These are phyloP conservation scores for Sitodiplosis mosellana DNA, from an alignment of 1,140 invertebrate species.

Conservation along the genomic window DNA sequence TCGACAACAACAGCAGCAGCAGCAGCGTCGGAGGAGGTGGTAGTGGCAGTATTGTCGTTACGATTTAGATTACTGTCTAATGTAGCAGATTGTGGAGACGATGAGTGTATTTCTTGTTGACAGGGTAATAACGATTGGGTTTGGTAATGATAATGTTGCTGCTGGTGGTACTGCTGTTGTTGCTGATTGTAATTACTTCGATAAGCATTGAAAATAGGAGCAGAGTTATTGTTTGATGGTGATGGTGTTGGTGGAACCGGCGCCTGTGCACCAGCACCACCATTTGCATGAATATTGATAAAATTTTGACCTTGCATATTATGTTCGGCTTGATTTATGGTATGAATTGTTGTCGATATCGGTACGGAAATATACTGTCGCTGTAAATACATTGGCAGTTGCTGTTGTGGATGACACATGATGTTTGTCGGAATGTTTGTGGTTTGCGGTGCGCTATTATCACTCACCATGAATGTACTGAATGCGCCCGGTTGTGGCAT, in stretches of 20 bases:
- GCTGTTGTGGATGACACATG: too few species aligned
- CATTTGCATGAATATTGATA: not conserved
- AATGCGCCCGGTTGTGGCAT: not conserved
- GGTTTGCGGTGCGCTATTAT: not conserved
- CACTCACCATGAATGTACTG: slow-evolving; percentile 3
- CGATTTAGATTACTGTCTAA: not conserved
- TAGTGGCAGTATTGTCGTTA: too few species aligned
- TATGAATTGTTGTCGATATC: too few species aligned
- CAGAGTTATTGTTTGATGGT: not conserved
- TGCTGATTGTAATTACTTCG: slow-evolving; percentile 7
- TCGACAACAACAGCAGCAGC: too few species aligned
- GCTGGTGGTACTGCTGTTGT: slow-evolving; percentile 9
- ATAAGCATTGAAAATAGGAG: not conserved
- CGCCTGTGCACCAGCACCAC: not conserved
- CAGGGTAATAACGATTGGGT: not conserved
- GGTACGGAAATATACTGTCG: not conserved
- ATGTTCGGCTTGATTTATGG: not conserved
- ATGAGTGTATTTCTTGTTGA: not conserved
- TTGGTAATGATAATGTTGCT: slow-evolving; percentile 6
- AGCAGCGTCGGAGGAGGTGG: too few species aligned
- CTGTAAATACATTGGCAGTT: not conserved
- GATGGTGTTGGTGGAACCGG: not conserved
- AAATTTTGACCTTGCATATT: not conserved
- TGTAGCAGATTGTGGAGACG: too few species aligned
- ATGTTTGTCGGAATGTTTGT: not conserved